Evolutionary conservation across 2,888 invertebrate species (phyloP).

Genomic region (Melinaea marsaeus): DNA sequence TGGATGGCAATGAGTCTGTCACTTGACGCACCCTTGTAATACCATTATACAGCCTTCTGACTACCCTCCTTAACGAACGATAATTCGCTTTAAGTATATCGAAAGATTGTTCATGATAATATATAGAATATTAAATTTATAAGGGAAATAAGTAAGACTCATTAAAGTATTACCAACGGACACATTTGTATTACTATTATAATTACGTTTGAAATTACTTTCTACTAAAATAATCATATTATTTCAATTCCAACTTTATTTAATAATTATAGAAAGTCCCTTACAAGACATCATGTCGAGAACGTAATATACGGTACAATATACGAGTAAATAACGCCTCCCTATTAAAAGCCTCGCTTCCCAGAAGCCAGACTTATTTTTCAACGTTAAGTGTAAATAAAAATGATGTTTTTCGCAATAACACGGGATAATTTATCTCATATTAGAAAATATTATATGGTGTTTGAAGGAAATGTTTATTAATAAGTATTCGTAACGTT

Average conservation of each 20-base stretch:
- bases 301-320: conserved; percentile 46
- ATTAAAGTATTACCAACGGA: too few relatives aligned
- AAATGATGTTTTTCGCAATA: conserved; percentile 50
- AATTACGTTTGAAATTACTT: too few relatives aligned
- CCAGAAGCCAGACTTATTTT: conserved; percentile 52
- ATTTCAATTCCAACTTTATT: background rate
- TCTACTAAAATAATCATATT: background rate
- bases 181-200: too few relatives aligned
- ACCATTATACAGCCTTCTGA: conserved; percentile 61
- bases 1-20: conserved; percentile 66
- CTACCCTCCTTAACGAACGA: conserved; percentile 43
- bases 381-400: conserved; percentile 54
- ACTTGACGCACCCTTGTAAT: conserved; percentile 74
- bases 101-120: conserved; percentile 17
- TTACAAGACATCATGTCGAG: conserved; percentile 34
- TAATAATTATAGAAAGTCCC: conserved; percentile 38
- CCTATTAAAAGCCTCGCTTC: conserved; percentile 41
- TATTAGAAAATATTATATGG: too few relatives aligned
- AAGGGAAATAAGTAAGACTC: background rate
- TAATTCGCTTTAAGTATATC: conserved; percentile 40
- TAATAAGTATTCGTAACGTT: too few relatives aligned
- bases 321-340: conserved; percentile 42
- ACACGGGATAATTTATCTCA: background rate
- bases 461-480: too few relatives aligned
- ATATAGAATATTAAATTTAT: background rate